phyloP scores from a whole-genome alignment of 2,888 invertebrate genomes.

The Drosophila buzzatii region DNA sequence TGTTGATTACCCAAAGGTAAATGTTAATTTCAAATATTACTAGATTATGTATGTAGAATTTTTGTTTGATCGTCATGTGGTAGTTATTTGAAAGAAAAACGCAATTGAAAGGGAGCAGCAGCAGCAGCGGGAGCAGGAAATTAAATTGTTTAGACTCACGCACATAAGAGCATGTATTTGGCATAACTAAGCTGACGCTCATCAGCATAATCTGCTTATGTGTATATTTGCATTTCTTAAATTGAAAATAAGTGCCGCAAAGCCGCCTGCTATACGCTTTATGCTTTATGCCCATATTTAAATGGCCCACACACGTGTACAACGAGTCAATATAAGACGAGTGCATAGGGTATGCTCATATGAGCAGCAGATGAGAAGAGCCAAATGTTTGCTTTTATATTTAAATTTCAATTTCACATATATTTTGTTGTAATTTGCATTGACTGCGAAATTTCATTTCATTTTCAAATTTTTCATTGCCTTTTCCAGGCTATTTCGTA shows the following conservation, averaged over 20 bases:
- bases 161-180: slow-evolving; percentile 16
- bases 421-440: no score
- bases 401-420: not conserved
- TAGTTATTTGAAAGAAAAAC: not conserved
- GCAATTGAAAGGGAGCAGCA: not conserved
- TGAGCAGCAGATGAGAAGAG: not conserved
- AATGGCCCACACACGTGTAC: slow-evolving; percentile 33
- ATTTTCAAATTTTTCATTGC: not conserved
- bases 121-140: slow-evolving; percentile 10
- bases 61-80: not conserved
- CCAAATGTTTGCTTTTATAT: not conserved
- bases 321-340: not conserved
- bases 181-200: slow-evolving; percentile 42
- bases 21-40: not conserved
- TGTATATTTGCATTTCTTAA: slow-evolving; percentile 49
- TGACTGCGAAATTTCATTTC: not conserved
- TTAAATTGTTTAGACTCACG: slow-evolving; percentile 19
- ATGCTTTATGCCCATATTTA: slow-evolving; percentile 18
- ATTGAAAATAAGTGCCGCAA: slow-evolving; percentile 45
- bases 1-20: not conserved
- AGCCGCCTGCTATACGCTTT: slow-evolving; percentile 9
- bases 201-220: slow-evolving; percentile 52
- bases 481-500: slow-evolving; percentile 10
- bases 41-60: slow-evolving; percentile 2
- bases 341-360: not conserved